Evolutionary conservation across 2,888 invertebrate species (phyloP), one percentile per base, ranked within the genome.

Genomic region (Drosophila dives): DNA sequence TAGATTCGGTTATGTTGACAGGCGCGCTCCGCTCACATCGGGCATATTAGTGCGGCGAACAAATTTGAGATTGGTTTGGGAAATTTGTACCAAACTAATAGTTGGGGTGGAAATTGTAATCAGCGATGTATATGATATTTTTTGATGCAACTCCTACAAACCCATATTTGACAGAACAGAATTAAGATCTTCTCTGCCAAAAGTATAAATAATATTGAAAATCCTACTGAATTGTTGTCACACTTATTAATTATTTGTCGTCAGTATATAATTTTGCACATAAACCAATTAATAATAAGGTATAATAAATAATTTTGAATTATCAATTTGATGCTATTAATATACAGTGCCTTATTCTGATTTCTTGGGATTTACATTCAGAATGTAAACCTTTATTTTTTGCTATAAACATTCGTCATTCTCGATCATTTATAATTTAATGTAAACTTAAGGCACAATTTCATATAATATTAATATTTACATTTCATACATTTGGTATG

Each of bases 1-100:
- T 85, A 80, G 73, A 80, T 80, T 80, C 83, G 72, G 86, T 72
- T 73, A 69, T 72, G 75, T 70, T 82, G 86, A 89, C 86, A 80
- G 72, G 59, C 64, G 55, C 48, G 54, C 59, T 77, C 55, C 73
- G 42, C 62, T 59, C 45, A n/a, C 12, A 42, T 40, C 26, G 11
- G 56, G 56, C 40, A 56, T 56, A 42, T 56, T 32, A 26, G 33
- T 51, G 38, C 34, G 38, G 26, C 36, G 33, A 58, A 50, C 53
- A 59, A 65, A 77, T 69, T 55, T 36, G 10, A 49, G 36, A 55
- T 34, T 36, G 23, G 50, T 49, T 64, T 77, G 36, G 17, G 23
- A 15, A 51, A 20, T 26, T 26, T 36, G 51, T 45, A 36, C 45
- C 20, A 23, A 29, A 11, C 20, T 17, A 33, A 55, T 45, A 36